Conservation (phyloP, 2,797 vertebrate genomes). For the Pipistrellus nathusii region DNA sequence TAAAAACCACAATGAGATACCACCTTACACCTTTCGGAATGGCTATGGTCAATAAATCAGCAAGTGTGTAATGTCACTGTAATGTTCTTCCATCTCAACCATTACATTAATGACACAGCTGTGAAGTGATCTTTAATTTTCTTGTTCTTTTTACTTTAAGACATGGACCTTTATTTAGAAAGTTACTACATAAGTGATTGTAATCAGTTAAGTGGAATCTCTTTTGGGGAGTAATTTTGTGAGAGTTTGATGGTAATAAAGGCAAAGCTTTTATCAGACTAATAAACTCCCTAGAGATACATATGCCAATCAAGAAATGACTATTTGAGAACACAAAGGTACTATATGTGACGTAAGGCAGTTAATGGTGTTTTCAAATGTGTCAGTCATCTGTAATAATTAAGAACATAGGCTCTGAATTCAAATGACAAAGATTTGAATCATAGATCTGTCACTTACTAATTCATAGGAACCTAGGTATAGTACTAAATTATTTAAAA, state of each 20-base stretch:
- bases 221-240: not conserved
- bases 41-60: not conserved
- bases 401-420: not conserved
- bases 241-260: not conserved
- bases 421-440: conserved; percentile 1
- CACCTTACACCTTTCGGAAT: not conserved
- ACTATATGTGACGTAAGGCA: not conserved
- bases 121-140: conserved; percentile 13
- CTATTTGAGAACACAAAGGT: not conserved
- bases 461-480: not conserved
- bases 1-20: not conserved
- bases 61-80: not conserved
- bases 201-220: conserved; percentile 13
- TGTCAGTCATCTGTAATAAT: not conserved
- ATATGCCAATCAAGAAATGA: not conserved
- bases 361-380: not conserved
- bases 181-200: conserved; percentile 20
- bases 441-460: not conserved
- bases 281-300: not conserved
- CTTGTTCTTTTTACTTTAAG: conserved; percentile 5
- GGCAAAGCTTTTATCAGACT: not conserved
- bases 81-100: not conserved
- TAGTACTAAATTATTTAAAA: not conserved
- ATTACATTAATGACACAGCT: not conserved
- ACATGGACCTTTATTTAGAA: conserved; percentile 7